Evolutionary conservation across 2,888 invertebrate genomes (phyloP).

Genomic region (Tenthredo distinguenda): DNA sequence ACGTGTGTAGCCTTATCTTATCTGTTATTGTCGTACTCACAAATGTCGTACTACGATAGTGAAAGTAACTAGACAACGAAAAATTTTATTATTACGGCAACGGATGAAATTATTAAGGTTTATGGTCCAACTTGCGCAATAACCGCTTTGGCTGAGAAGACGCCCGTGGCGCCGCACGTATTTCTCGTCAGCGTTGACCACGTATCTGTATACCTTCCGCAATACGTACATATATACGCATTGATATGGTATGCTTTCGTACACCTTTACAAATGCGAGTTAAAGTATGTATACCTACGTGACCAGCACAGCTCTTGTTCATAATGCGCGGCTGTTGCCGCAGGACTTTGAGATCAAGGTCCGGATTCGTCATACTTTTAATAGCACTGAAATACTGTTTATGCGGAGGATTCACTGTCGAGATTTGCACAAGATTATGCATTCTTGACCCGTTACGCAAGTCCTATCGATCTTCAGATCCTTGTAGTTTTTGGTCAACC

Average conservation of each 20-base stretch:
- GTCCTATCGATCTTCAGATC: not conserved
- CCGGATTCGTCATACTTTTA: conserved; percentile 19
- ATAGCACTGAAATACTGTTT: conserved; percentile 1
- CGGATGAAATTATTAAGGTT: conserved; percentile 13
- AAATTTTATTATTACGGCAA: conserved; percentile 8
- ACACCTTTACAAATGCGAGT: not conserved
- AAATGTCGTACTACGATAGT: not conserved
- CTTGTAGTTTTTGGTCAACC: not conserved
- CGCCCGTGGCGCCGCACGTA: conserved; percentile 32
- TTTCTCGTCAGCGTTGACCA: conserved; percentile 20
- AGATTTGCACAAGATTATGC: conserved; percentile 24
- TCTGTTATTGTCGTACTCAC: not conserved
- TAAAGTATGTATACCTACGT: not conserved
- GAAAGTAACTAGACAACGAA: conserved; percentile 1
- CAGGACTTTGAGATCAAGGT: conserved; percentile 40
- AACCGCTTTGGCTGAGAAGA: conserved; percentile 13
- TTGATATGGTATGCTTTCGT: not conserved
- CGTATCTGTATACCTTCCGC: not conserved
- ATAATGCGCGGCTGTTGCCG: conserved; percentile 32
- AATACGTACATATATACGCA: not conserved
- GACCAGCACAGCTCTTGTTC: not conserved
- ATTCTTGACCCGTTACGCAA: conserved; percentile 15
- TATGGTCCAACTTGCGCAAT: conserved; percentile 17
- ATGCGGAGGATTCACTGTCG: not conserved
- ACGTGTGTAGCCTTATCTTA: not conserved